Evolutionary conservation across 2,113 vertebrate species (phyloP).

Genomic region (Columba janthina): DNA sequence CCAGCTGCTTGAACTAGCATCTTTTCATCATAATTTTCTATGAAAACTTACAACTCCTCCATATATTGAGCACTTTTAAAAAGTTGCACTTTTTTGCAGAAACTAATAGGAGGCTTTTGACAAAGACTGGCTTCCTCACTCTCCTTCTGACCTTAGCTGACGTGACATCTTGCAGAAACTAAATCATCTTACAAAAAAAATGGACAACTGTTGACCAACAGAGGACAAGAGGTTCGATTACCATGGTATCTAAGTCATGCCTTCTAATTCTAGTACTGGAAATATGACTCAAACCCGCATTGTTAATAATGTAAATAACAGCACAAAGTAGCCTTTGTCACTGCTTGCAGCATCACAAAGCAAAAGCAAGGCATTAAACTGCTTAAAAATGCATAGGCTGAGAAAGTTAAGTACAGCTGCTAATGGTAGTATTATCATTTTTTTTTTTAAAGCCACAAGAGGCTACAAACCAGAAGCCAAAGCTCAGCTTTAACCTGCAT

Average conservation of each 20-base stretch:
- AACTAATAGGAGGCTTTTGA: background rate
- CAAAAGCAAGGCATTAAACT: background rate
- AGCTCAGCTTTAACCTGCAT: background rate
- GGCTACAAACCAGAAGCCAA: background rate
- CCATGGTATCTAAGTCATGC: background rate
- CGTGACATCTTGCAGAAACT: background rate
- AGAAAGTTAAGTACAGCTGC: background rate
- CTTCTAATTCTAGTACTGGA: constrained; percentile 2
- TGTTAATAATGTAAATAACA: background rate
- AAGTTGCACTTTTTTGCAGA: background rate
- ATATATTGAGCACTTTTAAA: background rate
- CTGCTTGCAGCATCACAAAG: background rate
- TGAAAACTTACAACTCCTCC: background rate
- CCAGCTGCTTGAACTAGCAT: background rate
- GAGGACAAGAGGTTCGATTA: background rate
- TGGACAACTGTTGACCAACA: background rate
- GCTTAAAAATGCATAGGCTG: background rate
- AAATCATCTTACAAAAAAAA: background rate
- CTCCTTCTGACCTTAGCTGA: background rate
- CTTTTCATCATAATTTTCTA: background rate
- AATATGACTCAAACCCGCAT: background rate
- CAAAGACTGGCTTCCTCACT: background rate
- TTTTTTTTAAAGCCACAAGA: background rate
- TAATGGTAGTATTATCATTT: background rate
- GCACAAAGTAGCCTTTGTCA: background rate